Evolutionary conservation across 1,140 invertebrate species (phyloP).

Genomic region (Spodoptera litura): DNA sequence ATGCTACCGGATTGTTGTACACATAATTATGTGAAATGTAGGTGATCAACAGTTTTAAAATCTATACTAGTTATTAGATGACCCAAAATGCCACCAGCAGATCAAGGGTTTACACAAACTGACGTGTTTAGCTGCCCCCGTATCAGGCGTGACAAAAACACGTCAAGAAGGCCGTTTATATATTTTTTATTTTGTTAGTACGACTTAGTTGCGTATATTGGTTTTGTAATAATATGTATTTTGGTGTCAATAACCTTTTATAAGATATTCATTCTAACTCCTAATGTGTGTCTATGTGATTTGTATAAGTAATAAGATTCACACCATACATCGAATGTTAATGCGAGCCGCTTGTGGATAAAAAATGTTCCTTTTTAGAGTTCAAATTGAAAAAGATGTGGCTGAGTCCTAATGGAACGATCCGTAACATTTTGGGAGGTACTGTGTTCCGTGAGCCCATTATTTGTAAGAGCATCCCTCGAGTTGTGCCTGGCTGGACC

Average conservation of each 20-base stretch:
- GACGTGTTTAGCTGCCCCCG: too few species aligned
- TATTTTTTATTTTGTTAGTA: too few species aligned
- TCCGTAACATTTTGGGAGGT: slow-evolving; percentile 96
- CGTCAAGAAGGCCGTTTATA: too few species aligned
- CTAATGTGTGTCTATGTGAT: neutral
- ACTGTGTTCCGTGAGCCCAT: slow-evolving; percentile 97
- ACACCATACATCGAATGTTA: neutral
- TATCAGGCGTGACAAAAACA: too few species aligned
- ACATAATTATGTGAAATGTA: too few species aligned
- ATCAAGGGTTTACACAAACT: too few species aligned
- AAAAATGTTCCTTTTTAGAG: slow-evolving; percentile 86
- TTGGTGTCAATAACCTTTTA: neutral
- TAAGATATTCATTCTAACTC: neutral
- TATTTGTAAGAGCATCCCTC: slow-evolving; percentile 95
- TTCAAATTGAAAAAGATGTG: slow-evolving; percentile 98
- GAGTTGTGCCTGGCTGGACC: slow-evolving; percentile 95
- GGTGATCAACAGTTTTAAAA: too few species aligned
- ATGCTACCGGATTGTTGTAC: too few species aligned
- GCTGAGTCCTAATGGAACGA: slow-evolving; percentile 96
- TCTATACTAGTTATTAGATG: too few species aligned
- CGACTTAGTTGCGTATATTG: neutral
- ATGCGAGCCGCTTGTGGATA: neutral
- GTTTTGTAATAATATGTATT: neutral
- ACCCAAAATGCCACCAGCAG: too few species aligned
- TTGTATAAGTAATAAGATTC: neutral